Base-by-base conservation (phyloP, 2,797 vertebrate species). In the Neomorphus geoffroyi region DNA sequence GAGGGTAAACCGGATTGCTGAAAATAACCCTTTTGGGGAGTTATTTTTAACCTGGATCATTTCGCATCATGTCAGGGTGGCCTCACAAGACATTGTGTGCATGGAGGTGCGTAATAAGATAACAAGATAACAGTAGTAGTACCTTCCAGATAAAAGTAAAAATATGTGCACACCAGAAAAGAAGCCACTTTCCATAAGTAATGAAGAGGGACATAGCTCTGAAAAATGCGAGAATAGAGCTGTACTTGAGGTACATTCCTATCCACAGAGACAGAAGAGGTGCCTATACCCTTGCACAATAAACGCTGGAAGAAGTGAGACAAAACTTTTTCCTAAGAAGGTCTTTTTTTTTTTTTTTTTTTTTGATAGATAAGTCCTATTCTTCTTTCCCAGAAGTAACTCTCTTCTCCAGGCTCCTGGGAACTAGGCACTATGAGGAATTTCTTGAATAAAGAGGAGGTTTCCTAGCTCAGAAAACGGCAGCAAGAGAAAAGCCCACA, bases 91-190 rank as follows among this genome's bases (percentile, higher is more conserved):
- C 61, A 4, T 7, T 30, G 65, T 13, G 30, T 1, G 0, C 2
- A 1, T 2, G 65, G 77, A 28, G 2, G 3, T 35, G 7, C 4
- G 0, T 9, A 54, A 32, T 9, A 69, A 35, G 9, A n/a, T n/a
- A n/a, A 30, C 33, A 69, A 67, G 64, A 22, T 27, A 33, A 51
- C 0, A 3, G 73, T 3, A 22, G 18, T 18, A 74, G 18, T 46
- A 53, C 16, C 18, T 82, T 84, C 70, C 61, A 81, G 39, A 46
- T 30, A 64, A 64, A 82, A 61, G 48, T 46, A n/a, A 88, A 78
- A 78, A 12, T n/a, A 35, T 18, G 18, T 33, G 39, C 13, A 58
- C 4, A 23, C 10, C 14, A 28, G 28, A 46, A 88, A 45, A 51
- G 16, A 53, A 28, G 8, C 28, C 18, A 23, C 21, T 43, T 80